Percentiles rank a stretch among this genome's conserved stretches.
Evolutionary conservation across 2,797 vertebrate genomes (phyloP).

Genomic region (Phrynocephalus vlangalii): DNA sequence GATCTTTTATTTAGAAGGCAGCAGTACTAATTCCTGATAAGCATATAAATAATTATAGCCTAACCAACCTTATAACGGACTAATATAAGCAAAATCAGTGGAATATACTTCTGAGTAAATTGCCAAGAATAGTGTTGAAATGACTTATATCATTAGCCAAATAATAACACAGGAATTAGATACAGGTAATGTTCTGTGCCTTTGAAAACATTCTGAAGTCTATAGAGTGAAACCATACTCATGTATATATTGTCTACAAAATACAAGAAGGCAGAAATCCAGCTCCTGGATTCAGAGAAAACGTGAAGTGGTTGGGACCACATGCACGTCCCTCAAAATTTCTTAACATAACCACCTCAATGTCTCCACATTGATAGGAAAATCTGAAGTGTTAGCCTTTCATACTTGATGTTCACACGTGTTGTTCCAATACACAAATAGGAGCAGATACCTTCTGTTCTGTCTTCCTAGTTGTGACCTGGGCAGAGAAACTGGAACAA

Average conservation of each 20-base stretch:
- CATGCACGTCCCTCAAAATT: too few relatives aligned
- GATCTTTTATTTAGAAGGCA: neutral
- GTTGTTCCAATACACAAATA: neutral
- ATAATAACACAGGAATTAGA: neutral
- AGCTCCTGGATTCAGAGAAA: neutral
- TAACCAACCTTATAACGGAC: neutral
- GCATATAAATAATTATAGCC: neutral
- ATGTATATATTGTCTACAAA: too few relatives aligned
- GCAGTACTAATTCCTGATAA: neutral
- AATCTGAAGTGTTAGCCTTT: too few relatives aligned
- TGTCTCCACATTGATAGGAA: neutral
- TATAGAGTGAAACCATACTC: too few relatives aligned
- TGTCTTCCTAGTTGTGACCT: too few relatives aligned
- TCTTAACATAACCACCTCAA: neutral
- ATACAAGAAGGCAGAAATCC: neutral
- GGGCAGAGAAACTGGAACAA: too few relatives aligned
- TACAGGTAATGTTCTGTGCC: too few relatives aligned
- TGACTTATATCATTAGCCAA: neutral
- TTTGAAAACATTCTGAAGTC: neutral
- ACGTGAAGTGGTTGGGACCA: neutral
- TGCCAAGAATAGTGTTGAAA: neutral
- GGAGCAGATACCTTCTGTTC: too few relatives aligned
- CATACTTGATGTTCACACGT: neutral
- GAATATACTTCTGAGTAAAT: constrained; percentile 6
- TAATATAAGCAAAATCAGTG: neutral